Evolutionary conservation across 2,113 vertebrate genomes (phyloP).

Genomic region (Bungarus multicinctus): DNA sequence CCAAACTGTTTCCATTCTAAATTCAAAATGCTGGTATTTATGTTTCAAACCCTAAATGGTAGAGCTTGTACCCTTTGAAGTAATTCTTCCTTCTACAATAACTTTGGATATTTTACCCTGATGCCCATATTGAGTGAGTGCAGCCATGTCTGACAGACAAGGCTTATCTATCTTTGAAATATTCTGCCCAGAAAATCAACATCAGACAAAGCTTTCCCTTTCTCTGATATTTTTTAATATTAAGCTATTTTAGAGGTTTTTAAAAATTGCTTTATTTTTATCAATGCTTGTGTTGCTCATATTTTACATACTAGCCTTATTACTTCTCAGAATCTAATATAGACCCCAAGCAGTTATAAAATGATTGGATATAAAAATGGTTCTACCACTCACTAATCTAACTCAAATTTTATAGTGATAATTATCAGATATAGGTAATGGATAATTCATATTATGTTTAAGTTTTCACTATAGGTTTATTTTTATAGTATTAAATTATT

Average conservation of each 20-base stretch:
- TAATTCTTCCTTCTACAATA: background rate
- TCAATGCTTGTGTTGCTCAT: background rate
- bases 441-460: background rate
- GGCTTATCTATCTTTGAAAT: background rate
- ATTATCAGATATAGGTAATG: background rate
- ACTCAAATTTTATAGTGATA: background rate
- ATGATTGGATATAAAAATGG: background rate
- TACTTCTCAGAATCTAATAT: background rate
- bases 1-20: background rate
- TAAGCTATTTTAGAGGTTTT: background rate
- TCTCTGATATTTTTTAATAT: background rate
- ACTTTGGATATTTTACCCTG: background rate
- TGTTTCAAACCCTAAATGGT: background rate
- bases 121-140: background rate
- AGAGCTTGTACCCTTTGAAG: background rate
- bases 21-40: background rate
- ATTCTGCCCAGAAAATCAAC: background rate
- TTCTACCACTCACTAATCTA: background rate
- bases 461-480: background rate
- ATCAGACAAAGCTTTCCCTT: background rate
- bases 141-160: background rate
- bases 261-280: background rate
- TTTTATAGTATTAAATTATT: background rate
- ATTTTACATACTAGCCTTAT: background rate
- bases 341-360: background rate